Evolutionary conservation across 2,797 vertebrate species (phyloP).

Genomic region (Merluccius polli): DNA sequence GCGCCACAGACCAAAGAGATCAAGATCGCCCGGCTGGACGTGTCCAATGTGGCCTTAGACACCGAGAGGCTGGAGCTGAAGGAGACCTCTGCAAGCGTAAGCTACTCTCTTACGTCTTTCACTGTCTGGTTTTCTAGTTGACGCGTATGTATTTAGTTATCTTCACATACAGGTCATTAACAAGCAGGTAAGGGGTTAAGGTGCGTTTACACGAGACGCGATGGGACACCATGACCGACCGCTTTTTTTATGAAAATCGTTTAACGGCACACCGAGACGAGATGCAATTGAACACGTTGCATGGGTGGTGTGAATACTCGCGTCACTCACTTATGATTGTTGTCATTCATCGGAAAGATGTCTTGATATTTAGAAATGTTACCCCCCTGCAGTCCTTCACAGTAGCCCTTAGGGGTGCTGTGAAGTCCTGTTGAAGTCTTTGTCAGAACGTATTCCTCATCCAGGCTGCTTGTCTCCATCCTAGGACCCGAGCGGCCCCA

Average conservation of each 20-base stretch:
- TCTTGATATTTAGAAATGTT: no score
- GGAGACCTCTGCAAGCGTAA: slow-evolving; percentile 74
- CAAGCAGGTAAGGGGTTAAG: no score
- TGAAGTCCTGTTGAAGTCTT: not conserved
- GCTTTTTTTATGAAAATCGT: no score
- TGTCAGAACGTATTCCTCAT: not conserved
- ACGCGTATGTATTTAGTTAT: not conserved
- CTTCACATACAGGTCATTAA: not conserved
- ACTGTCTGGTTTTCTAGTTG: not conserved
- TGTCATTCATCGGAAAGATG: no score
- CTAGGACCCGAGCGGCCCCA: slow-evolving; percentile 64
- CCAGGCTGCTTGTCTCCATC: not conserved
- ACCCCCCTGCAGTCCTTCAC: no score
- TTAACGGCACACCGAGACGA: no score
- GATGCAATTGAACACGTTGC: no score
- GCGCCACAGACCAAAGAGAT: slow-evolving; percentile 75
- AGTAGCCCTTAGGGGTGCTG: no score
- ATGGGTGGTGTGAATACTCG: no score
- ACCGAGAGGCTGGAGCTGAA: slow-evolving; percentile 90
- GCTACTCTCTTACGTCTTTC: slow-evolving; percentile 16
- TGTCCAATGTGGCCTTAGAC: slow-evolving; percentile 93
- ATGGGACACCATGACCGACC: no score
- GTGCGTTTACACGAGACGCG: no score
- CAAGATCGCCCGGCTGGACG: slow-evolving; percentile 90
- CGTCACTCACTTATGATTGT: no score